Evolutionary conservation across 2,888 invertebrate species (phyloP).

Genomic region (Oligia strigilis): DNA sequence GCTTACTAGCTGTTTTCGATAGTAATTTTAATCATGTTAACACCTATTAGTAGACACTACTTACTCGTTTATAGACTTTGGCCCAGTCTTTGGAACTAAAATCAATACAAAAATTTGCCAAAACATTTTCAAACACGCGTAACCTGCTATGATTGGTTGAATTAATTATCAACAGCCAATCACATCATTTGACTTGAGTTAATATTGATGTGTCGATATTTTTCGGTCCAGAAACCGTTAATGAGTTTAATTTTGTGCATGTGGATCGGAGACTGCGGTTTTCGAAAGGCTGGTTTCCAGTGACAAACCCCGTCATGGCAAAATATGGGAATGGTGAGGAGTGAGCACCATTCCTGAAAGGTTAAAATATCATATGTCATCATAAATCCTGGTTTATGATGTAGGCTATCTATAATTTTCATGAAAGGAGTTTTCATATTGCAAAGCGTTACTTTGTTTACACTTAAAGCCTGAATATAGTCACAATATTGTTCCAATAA

Average conservation of each 20-base stretch:
- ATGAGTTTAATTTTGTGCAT: too few species aligned
- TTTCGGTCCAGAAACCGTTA: too few species aligned
- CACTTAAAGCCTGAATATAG: too few species aligned
- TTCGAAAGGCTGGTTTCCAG: not conserved
- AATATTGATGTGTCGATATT: too few species aligned
- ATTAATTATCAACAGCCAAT: too few species aligned
- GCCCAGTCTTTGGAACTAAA: too few species aligned
- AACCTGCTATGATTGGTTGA: too few species aligned
- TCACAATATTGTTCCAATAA: not conserved
- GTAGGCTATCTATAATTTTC: not conserved
- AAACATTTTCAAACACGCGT: too few species aligned
- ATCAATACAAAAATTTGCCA: too few species aligned
- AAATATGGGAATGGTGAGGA: not conserved
- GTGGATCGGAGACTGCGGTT: too few species aligned
- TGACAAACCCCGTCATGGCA: not conserved
- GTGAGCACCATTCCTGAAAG: not conserved
- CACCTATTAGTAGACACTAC: not conserved
- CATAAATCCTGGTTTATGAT: not conserved
- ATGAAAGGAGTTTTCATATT: not conserved
- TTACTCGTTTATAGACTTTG: not conserved
- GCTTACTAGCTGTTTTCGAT: conserved; percentile 35
- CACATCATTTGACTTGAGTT: too few species aligned
- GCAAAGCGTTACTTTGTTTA: not conserved
- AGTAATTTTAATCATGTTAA: conserved; percentile 12
- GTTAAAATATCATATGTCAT: too few species aligned